Conservation (phyloP, 1,140 invertebrate species). For the Camponotus pennsylvanicus region DNA sequence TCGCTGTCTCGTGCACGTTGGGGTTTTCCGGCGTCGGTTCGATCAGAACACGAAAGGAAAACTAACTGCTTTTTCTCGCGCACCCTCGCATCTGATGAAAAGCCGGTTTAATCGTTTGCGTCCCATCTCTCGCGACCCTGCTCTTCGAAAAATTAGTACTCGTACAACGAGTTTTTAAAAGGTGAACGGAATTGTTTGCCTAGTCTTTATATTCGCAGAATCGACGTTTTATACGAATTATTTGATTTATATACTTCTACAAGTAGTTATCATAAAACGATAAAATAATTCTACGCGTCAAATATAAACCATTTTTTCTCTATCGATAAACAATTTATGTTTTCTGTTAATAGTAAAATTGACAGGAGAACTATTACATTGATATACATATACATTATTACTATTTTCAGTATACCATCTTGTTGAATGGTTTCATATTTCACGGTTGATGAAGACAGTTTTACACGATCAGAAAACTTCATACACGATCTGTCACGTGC, state of each 20-base stretch:
- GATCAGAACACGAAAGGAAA: conserved; percentile 54
- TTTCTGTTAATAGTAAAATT: not conserved
- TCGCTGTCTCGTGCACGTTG: conserved; percentile 73
- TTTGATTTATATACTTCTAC: not conserved
- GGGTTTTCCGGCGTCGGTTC: conserved; percentile 46
- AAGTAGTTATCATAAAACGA: not conserved
- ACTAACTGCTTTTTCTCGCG: conserved; percentile 72
- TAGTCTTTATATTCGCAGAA: not conserved
- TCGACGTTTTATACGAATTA: not conserved
- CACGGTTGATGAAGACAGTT: conserved; percentile 6
- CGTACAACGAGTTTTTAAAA: not conserved
- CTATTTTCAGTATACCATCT: not conserved
- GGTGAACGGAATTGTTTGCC: not conserved
- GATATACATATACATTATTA: not conserved
- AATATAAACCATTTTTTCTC: not conserved
- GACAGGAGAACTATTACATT: not conserved
- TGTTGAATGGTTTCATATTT: not conserved
- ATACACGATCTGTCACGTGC: conserved; percentile 42
- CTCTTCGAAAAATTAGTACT: conserved; percentile 35
- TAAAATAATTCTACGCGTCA: too few species aligned
- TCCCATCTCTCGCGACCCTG: not conserved
- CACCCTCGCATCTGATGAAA: conserved; percentile 61
- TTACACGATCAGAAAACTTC: conserved; percentile 6
- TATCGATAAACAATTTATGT: not conserved
- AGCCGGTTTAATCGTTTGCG: conserved; percentile 65